These are phyloP conservation scores for Mastomys natalensis DNA, from an alignment of 2,113 vertebrate species.

Conservation along the genomic window DNA sequence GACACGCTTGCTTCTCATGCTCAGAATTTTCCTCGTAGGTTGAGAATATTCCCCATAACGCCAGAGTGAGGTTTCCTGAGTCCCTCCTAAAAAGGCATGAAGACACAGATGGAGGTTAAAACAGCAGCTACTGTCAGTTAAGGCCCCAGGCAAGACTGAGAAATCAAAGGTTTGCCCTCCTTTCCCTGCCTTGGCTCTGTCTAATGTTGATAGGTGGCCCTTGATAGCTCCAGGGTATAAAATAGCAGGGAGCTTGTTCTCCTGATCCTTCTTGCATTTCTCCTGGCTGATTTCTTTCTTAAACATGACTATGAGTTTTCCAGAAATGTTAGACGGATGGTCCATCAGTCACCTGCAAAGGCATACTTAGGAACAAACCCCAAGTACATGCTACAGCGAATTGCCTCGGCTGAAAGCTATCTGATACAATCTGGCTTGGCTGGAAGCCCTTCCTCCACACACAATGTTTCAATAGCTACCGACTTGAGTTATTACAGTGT, in stretches of 20 bases:
- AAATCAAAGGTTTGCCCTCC: slow-evolving; percentile 73
- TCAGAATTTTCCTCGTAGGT: slow-evolving; percentile 57
- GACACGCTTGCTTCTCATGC: slow-evolving; percentile 59
- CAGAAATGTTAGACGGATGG: slow-evolving; percentile 20
- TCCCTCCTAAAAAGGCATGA: slow-evolving; percentile 71
- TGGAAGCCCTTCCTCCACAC: background rate
- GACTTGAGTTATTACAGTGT: background rate
- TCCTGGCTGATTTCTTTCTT: slow-evolving; percentile 8
- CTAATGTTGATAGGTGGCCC: background rate
- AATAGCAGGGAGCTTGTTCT: slow-evolving; percentile 6
- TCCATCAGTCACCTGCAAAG: background rate
- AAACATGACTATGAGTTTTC: background rate
- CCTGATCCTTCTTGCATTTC: slow-evolving; percentile 32
- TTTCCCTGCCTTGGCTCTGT: slow-evolving; percentile 29
- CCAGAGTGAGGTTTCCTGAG: slow-evolving; percentile 56
- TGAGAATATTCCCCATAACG: slow-evolving; percentile 64
- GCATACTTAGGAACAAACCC: background rate
- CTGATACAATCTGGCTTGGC: background rate
- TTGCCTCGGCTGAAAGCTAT: background rate
- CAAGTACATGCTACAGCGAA: background rate
- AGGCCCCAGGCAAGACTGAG: slow-evolving; percentile 68
- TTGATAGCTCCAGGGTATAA: slow-evolving; percentile 1
- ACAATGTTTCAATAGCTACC: background rate
- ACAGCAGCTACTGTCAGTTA: slow-evolving; percentile 73
- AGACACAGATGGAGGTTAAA: slow-evolving; percentile 67